Conservation (phyloP, 2,797 vertebrate genomes). For the Bradypus variegatus region DNA sequence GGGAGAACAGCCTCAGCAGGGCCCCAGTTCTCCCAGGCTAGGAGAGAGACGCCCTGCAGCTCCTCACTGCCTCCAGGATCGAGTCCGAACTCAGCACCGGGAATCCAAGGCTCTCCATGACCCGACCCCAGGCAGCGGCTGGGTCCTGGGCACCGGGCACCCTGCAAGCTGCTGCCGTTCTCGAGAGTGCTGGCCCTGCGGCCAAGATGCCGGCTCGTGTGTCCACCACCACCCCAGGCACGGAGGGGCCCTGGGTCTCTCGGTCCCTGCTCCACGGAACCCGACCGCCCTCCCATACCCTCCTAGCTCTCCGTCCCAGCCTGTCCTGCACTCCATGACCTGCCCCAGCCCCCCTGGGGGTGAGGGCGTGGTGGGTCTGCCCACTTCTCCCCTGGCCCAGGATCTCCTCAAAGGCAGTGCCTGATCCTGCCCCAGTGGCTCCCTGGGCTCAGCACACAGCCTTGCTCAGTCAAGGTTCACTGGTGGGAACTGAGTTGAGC, state of each 20-base stretch:
- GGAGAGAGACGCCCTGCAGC: neutral
- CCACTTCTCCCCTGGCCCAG: neutral
- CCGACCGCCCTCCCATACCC: fast-evolving
- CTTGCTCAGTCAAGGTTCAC: neutral
- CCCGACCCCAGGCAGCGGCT: neutral
- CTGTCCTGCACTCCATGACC: neutral
- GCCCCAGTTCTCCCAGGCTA: neutral
- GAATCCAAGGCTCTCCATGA: neutral
- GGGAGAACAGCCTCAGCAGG: too few species aligned
- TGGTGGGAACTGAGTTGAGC: neutral
- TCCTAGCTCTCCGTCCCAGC: neutral
- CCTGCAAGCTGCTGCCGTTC: neutral
- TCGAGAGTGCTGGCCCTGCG: neutral
- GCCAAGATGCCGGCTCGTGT: neutral
- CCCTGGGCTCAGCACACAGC: neutral
- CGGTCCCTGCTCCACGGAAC: neutral
- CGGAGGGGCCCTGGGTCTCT: neutral
- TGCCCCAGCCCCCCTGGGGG: fast-evolving
- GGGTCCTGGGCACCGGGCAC: neutral
- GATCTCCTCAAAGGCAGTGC: neutral
- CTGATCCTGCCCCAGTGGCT: neutral
- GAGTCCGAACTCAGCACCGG: neutral
- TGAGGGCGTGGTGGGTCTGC: neutral
- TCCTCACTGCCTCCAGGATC: neutral
- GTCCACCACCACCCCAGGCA: too few species aligned